phyloP scores from a whole-genome alignment of 2,797 vertebrate species.

The Phrynocephalus vlangalii region DNA sequence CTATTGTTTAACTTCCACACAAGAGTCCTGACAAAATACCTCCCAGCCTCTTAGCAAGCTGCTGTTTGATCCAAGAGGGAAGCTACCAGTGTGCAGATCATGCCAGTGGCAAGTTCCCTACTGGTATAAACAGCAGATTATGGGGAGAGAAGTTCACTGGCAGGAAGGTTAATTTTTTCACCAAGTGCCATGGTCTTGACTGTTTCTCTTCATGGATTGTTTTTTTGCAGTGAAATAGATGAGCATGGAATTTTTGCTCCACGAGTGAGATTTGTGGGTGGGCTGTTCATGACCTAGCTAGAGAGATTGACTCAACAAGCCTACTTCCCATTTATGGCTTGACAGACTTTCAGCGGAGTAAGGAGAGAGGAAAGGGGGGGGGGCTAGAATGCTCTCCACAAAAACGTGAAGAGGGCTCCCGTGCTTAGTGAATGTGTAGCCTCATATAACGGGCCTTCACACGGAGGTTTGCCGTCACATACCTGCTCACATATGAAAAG shows the following conservation, averaged over 20 bases:
- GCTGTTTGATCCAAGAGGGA: neutral
- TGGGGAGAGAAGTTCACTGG: neutral
- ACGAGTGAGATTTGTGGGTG: neutral
- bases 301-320: neutral
- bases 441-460: neutral
- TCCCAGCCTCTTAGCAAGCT: neutral
- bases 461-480: neutral
- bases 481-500: neutral
- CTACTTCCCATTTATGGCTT: neutral
- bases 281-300: neutral
- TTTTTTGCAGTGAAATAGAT: neutral
- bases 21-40: neutral
- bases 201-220: neutral
- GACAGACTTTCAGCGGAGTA: neutral
- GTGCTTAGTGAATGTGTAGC: neutral
- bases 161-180: neutral
- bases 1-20: neutral
- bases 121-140: neutral
- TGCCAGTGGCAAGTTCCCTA: too few species aligned
- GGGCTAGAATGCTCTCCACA: too few species aligned
- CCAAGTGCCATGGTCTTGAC: too few species aligned
- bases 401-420: neutral
- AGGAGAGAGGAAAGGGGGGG: neutral
- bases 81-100: neutral
- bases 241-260: neutral